phyloP scores from a whole-genome alignment of 30 jellyfish, hydroid and myxozoan species.

The Aurelia sp. region DNA sequence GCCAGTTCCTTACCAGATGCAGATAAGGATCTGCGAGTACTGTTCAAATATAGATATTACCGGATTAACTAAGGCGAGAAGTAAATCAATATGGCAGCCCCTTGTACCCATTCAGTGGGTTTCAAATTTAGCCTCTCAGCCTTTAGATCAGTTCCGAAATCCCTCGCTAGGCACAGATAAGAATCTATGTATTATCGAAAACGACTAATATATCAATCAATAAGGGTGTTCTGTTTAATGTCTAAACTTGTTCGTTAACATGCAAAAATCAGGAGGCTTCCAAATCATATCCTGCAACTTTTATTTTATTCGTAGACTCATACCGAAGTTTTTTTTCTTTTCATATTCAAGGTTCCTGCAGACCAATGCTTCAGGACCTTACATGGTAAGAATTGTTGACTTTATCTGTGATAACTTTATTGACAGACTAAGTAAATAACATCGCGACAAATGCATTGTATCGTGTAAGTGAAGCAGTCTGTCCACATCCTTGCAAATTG shows the following conservation, averaged over 20 bases:
- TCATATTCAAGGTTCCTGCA: constrained; percentile 45
- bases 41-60: constrained; percentile 40
- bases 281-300: too few species aligned
- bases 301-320: too few species aligned
- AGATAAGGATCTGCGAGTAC: constrained; percentile 55
- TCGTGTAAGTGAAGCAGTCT: too few species aligned
- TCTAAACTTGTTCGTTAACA: too few species aligned
- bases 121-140: too few species aligned
- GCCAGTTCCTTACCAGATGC: background rate
- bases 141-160: too few species aligned
- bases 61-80: constrained; percentile 40
- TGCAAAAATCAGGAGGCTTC: too few species aligned
- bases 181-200: constrained; percentile 49
- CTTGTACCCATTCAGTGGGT: too few species aligned
- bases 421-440: too few species aligned
- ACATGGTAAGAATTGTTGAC: constrained; percentile 56
- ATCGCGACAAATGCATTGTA: too few species aligned
- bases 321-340: background rate
- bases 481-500: too few species aligned
- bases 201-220: constrained; percentile 26
- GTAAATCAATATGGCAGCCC: constrained; percentile 5
- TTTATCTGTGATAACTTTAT: too few species aligned
- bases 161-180: background rate
- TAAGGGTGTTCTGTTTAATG: background rate
- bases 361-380: constrained; percentile 63